Conservation (phyloP, 2,888 invertebrate genomes). For the Agonopterix subpropinquella region DNA sequence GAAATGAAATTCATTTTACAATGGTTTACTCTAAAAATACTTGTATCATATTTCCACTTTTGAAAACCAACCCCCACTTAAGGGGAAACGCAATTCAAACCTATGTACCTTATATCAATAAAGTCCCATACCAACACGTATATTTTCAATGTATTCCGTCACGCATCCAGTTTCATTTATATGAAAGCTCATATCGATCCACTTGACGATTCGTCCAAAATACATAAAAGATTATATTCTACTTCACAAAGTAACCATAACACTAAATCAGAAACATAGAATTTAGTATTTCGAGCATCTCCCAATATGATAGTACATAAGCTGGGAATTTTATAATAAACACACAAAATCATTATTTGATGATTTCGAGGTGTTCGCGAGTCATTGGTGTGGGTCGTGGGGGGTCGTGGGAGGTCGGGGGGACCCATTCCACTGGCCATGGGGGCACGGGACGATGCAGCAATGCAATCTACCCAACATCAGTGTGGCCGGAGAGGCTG, state of each 20-base stretch:
- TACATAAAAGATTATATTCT: background rate
- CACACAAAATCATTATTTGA: slow-evolving; percentile 73
- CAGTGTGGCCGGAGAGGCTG: slow-evolving; percentile 73
- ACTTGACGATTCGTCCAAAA: background rate
- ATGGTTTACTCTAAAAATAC: too few relatives aligned
- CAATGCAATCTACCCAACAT: slow-evolving; percentile 54
- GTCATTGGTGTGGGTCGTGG: slow-evolving; percentile 51
- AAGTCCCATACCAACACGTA: too few relatives aligned
- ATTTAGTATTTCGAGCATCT: background rate
- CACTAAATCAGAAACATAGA: slow-evolving; percentile 4
- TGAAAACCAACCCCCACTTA: too few relatives aligned
- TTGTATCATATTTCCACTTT: too few relatives aligned
- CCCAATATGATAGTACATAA: slow-evolving; percentile 16
- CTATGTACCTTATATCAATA: too few relatives aligned
- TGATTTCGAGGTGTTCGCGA: slow-evolving; percentile 65
- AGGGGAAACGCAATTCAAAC: too few relatives aligned
- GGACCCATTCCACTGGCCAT: slow-evolving; percentile 39
- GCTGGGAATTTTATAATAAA: slow-evolving; percentile 56
- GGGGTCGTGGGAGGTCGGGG: slow-evolving; percentile 26
- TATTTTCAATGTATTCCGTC: too few relatives aligned
- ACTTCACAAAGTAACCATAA: background rate
- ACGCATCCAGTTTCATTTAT: slow-evolving; percentile 2
- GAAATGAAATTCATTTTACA: too few relatives aligned
- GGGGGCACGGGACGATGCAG: slow-evolving; percentile 49
- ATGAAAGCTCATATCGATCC: slow-evolving; percentile 36